Evolutionary conservation across 2,888 invertebrate genomes (phyloP), one percentile per base, ranked within the genome.

Genomic region (Amiota mariae): DNA sequence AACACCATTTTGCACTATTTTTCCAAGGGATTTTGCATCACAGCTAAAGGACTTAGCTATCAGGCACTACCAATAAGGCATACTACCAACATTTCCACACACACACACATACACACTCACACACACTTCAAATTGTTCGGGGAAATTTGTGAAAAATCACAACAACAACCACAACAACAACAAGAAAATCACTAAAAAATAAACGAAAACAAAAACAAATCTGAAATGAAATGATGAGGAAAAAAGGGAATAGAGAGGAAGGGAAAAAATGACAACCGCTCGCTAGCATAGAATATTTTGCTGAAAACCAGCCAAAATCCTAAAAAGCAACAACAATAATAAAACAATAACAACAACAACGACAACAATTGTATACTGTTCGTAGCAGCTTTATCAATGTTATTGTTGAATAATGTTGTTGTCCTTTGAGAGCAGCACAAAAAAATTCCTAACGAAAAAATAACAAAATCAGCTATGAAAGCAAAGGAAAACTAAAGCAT

Each of bases 401-500:
- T 48, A 68, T 68, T 68, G 67, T 68, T 68, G 54, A 18, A 68
- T 68, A 68, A 68, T 68, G n/a, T 48, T 48, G 46, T 54, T 54
- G 54, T 51, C 67, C 51, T 68, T 24, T 68, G 67, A 68, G 54
- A 68, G 64, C 18, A 57, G 57, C n/a, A 20, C 9, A 10, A n/a
- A 57, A 57, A 20, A 48, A 66, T 48, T 66, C 48, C 66, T n/a
- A 46, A n/a, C n/a, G 15, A 13, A 9, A 63, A 36, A 63, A 63
- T 63, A 46, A 63, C 63, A 63, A 59, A 59, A 59, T 59, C 63
- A 63, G 13, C 24, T 63, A 54, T 12, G n/a, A 12, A 54, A 12
- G n/a, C 54, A 54, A 12, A 54, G 8, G 54, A 36, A 36, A 36
- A 36, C 36, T 54, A 54, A 54, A 54, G n/a, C 54, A 54, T 36